Base-by-base conservation (phyloP, 2,797 vertebrate genomes). In the Pterois miles region DNA sequence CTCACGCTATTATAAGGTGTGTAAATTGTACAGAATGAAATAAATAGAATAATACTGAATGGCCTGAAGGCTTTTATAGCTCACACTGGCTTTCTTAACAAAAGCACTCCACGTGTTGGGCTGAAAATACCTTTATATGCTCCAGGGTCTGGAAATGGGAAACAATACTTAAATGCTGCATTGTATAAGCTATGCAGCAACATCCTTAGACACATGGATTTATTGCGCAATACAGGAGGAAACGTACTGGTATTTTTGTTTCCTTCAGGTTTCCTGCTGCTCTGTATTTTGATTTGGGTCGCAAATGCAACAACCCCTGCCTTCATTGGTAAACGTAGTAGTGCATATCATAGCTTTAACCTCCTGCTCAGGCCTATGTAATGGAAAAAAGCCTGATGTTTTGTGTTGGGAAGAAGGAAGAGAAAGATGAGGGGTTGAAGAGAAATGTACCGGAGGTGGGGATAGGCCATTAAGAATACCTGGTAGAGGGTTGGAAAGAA, bases 61-160 rank as follows among this genome's bases (percentile, higher is more conserved):
- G 31, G 20, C 80, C 46, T 50, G 25, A 53, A 36, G 76, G 84
- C 34, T 84, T 78, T 80, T 57, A 74, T 23, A 23, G 65, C 46
- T 38, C 76, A 38, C 9, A 50, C 20, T 31, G 53, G 4, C 4
- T 73, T 73, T 34, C 38, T 57, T 18, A 65, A 74, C 63, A 65
- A 62, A 81, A 53, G n/a, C 1, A 1, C 36, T 10, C 5, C 1
- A n/a, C 18, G 10, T 56, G 33, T 54, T 8, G 10, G 48, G 56
- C 29, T 70, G 64, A 77, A 74, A 77, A 72, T 34, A 65, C 6
- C 54, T 50, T 8, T 46, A 48, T 23, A 11, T 20, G 12, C 33
- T 16, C 18, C 1, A 2, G 27, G 18, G 10, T 52, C 27, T 36
- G 33, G 18, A 74, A 76, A 46, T 33, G 16, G 34, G 54, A 71